Evolutionary conservation across 2,888 invertebrate genomes (phyloP), one percentile per base, ranked within the genome.

Genomic region (Aporophyla nigra): DNA sequence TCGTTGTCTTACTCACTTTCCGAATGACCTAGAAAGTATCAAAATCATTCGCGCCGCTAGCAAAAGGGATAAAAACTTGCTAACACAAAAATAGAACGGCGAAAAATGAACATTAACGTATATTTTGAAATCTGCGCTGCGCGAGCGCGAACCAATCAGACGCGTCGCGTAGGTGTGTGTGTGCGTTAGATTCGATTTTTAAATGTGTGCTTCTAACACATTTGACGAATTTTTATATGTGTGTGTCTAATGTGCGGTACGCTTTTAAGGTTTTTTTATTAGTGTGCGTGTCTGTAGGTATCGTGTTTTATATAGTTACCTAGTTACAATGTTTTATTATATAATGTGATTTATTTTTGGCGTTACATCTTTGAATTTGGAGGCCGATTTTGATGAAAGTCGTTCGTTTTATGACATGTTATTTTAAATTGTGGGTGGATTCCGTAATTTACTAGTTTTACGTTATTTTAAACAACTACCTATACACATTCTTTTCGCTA

Each of bases 41-140:
- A 96, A 96, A 69, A 91, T 58, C n/a, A 0, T 21, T 79, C 72
- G 58, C 19, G n/a, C 89, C 53, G 67, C 49, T 81, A 90, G 88
- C 40, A 74, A 76, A 87, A 91, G 91, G 93, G 91, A 94, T 95
- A 96, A 96, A 96, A 96, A 96, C 94, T 94, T 88, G 89, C 89
- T 90, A 92, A 90, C 89, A 89, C 95, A 96, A 96, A 96, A 96
- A 96, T 96, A 96, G 96, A 95, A 90, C 90, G 92, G 88, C 92
- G 94, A 95, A 95, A 95, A 95, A 95, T 95, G 93, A 92, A 92
- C 92, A 93, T 93, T 93, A 92, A 90, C 90, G 90, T 92, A 91
- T 92, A 93, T 92, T 93, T 93, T 90, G 90, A 91, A 91, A 89
- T 87, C 78, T 85, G 87, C 77, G 86, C 82, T 84, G 87, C 86